phyloP scores from a whole-genome alignment of 1,140 invertebrate genomes.

The Phenacoccus solenopsis region DNA sequence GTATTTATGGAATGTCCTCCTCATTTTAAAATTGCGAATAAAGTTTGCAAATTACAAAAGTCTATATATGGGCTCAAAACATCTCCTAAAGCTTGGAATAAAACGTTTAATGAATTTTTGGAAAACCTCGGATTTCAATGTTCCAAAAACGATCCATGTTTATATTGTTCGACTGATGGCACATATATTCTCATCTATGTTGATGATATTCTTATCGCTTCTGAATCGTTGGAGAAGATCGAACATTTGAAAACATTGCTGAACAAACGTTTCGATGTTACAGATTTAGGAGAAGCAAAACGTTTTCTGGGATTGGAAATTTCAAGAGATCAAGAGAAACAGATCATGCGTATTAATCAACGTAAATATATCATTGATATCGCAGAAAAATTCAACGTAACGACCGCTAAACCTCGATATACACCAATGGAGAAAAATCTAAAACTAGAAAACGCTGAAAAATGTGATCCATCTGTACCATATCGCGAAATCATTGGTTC shows the following conservation, averaged over 20 bases:
- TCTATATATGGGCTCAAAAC: slow-evolving; percentile 36
- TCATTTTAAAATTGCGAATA: too few relatives aligned
- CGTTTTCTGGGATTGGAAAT: slow-evolving; percentile 7
- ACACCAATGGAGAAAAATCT: slow-evolving; percentile 14
- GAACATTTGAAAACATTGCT: background rate
- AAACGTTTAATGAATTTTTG: slow-evolving; percentile 13
- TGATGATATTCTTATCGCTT: slow-evolving; percentile 14
- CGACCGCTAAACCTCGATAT: background rate
- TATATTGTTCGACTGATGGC: slow-evolving; percentile 7
- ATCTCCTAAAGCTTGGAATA: slow-evolving; percentile 29
- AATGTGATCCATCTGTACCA: slow-evolving; percentile 18
- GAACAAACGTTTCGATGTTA: background rate
- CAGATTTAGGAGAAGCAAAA: background rate
- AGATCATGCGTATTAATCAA: background rate
- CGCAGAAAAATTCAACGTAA: background rate
- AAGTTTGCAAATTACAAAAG: slow-evolving; percentile 32
- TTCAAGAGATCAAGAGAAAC: background rate
- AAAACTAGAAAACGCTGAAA: background rate
- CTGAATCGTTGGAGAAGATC: background rate
- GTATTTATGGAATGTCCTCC: slow-evolving; percentile 14
- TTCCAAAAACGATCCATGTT: background rate
- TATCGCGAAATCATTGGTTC: slow-evolving; percentile 32
- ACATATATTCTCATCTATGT: background rate
- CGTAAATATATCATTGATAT: background rate
- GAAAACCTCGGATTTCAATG: background rate